Conservation (phyloP, 1,140 invertebrate genomes). For the Drosophila biarmipes region DNA sequence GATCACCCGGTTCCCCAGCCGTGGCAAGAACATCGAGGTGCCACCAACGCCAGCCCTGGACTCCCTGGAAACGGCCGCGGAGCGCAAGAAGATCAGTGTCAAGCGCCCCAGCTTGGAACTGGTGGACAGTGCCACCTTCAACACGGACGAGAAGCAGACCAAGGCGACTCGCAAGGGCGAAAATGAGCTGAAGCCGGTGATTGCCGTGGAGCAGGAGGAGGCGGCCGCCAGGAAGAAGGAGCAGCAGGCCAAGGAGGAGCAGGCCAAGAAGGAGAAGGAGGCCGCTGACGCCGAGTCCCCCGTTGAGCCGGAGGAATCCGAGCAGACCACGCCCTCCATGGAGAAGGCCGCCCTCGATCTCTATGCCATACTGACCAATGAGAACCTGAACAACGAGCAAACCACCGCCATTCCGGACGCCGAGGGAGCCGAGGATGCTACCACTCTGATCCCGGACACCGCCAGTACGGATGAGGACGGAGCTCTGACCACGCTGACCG, state of each 20-base stretch:
- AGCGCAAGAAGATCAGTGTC: conserved; percentile 84
- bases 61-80: conserved; percentile 84
- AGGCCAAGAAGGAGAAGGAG: conserved; percentile 42
- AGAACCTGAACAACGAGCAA: conserved; percentile 89
- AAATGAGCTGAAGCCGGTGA: conserved; percentile 74
- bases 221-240: conserved; percentile 39
- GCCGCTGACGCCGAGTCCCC: background rate
- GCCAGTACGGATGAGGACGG: conserved; percentile 83
- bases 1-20: conserved; percentile 91
- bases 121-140: conserved; percentile 91
- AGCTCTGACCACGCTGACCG: conserved; percentile 71
- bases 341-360: conserved; percentile 92
- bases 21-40: conserved; percentile 85
- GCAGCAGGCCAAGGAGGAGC: conserved; percentile 15
- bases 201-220: conserved; percentile 69
- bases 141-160: conserved; percentile 87
- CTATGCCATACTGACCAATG: conserved; percentile 91
- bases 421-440: conserved; percentile 64
- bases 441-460: conserved; percentile 77
- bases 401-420: conserved; percentile 46
- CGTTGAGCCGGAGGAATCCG: conserved; percentile 83
- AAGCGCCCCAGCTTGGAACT: conserved; percentile 89
- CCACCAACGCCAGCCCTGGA: conserved; percentile 74
- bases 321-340: conserved; percentile 89
- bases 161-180: conserved; percentile 76